Percentiles rank a stretch among this genome's conserved stretches.
These are phyloP conservation scores for Xiphophorus couchianus DNA, from an alignment of 2,113 vertebrate species.

Conservation along the genomic window DNA sequence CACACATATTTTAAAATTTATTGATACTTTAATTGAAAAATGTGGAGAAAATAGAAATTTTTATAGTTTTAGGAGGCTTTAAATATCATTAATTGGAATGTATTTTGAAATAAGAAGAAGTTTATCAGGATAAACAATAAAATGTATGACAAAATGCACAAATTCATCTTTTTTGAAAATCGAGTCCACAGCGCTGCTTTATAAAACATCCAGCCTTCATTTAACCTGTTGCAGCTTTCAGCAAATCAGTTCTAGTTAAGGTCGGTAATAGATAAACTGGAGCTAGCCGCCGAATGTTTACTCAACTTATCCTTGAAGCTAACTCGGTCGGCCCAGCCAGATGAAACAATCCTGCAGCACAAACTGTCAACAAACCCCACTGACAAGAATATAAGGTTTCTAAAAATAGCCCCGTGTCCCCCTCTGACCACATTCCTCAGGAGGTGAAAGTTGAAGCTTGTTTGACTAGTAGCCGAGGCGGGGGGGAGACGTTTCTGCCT, in stretches of 20 bases:
- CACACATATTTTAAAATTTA: too few relatives aligned
- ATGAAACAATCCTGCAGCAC: slow-evolving; percentile 56
- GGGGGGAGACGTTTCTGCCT: slow-evolving; percentile 60
- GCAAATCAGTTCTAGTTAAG: slow-evolving; percentile 28
- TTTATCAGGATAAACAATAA: too few relatives aligned
- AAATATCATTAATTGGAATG: too few relatives aligned
- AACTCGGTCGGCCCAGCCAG: slow-evolving; percentile 29
- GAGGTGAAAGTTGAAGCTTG: slow-evolving; percentile 74
- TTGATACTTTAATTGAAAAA: too few relatives aligned
- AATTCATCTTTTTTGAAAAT: background rate
- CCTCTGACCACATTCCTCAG: slow-evolving; percentile 64
- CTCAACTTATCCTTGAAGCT: slow-evolving; percentile 48
- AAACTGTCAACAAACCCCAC: slow-evolving; percentile 60
- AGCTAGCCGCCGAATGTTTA: slow-evolving; percentile 49
- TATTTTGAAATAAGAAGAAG: too few relatives aligned
- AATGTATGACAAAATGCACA: background rate
- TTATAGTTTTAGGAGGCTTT: too few relatives aligned
- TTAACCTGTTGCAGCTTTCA: slow-evolving; percentile 42
- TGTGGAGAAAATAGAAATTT: too few relatives aligned
- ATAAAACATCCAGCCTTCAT: slow-evolving; percentile 26
- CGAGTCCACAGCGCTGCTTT: background rate
- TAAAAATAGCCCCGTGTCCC: slow-evolving; percentile 59
- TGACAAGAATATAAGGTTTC: slow-evolving; percentile 65
- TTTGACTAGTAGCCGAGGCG: slow-evolving; percentile 56
- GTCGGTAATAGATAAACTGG: slow-evolving; percentile 32